Evolutionary conservation across 2,797 vertebrate species (phyloP).

Genomic region (Tadarida brasiliensis): DNA sequence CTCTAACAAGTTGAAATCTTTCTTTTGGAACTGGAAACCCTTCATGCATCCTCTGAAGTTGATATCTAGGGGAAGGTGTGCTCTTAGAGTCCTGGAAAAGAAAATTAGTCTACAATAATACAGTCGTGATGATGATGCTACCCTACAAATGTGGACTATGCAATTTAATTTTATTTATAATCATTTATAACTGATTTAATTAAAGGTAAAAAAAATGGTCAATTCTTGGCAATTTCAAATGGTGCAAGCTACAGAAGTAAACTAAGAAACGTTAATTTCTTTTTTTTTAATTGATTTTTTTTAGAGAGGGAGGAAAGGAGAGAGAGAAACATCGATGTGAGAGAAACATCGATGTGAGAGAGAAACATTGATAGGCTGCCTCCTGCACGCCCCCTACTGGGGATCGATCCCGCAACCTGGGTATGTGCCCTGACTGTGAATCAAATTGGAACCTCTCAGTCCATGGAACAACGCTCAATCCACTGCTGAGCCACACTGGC

Average conservation of each 20-base stretch:
- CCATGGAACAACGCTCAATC: too few relatives aligned
- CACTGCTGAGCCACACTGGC: too few relatives aligned
- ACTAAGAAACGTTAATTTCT: conserved; percentile 40
- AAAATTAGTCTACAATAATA: conserved; percentile 15
- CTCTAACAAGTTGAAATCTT: conserved; percentile 97
- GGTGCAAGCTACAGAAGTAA: conserved; percentile 23
- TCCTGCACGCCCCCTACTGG: too few relatives aligned
- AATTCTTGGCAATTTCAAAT: neutral
- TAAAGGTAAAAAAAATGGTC: neutral
- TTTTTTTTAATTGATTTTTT: neutral
- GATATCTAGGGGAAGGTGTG: conserved; percentile 90
- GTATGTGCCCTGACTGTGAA: too few relatives aligned
- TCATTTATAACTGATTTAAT: neutral
- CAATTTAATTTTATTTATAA: neutral
- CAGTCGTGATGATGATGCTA: neutral
- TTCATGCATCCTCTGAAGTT: conserved; percentile 97
- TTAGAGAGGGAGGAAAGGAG: too few relatives aligned
- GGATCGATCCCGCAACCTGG: too few relatives aligned
- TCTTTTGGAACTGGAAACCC: conserved; percentile 99
- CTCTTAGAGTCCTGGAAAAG: conserved; percentile 86
- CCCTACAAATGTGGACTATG: neutral
- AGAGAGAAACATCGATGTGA: too few relatives aligned
- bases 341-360: too few relatives aligned
- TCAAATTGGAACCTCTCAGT: too few relatives aligned
- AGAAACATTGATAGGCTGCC: too few relatives aligned